Base-by-base conservation (phyloP, 2,797 vertebrate genomes). In the Meriones psammophilus region DNA sequence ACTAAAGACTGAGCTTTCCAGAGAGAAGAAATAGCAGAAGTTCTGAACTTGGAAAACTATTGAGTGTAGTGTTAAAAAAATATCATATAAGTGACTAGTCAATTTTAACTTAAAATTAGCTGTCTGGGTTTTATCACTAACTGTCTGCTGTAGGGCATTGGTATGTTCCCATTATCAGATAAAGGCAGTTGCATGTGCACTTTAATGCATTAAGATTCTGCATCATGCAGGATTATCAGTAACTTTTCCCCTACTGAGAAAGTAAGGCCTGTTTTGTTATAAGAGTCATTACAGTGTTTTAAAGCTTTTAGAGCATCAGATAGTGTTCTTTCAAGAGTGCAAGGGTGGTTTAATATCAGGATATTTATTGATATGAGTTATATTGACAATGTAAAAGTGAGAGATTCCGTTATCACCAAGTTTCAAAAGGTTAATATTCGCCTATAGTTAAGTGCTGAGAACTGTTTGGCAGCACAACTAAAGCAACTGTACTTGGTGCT, bases 11-110 rank as follows among this genome's bases (percentile, higher is more conserved):
- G 28, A 17, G 3, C 64, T 96, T 97, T 73, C 36, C 26, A 86
- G 39, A 81, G 73, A 85, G 36, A 85, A 80, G 46, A 80, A 96
- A 62, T 94, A 30, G 18, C 30, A 33, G 73, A 80, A 92, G 28
- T 33, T 26, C 62, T 79, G 42, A 94, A 88, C 5, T 89, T 85
- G 18, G 76, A 74, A 79, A 94, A 30, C 4, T 92, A 64, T 64
- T 95, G 33, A 13, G 13, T 91, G 3, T 33, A 24, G 15, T 80
- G 24, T 50, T 71, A 84, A 89, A 78, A 89, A 50, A 78, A 39
- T 7, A 64, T 76, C 39, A 46, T 26, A 14, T 54, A 42, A 86
- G 1, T n/a, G 54, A 42, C 24, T 76, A 79, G 14, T 71, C 80
- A 28, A 46, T 79, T 87, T 87, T 60, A 76, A 54, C 24, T 36